Conservation (phyloP, 1,140 invertebrate species). For the Laupala kohalensis region DNA sequence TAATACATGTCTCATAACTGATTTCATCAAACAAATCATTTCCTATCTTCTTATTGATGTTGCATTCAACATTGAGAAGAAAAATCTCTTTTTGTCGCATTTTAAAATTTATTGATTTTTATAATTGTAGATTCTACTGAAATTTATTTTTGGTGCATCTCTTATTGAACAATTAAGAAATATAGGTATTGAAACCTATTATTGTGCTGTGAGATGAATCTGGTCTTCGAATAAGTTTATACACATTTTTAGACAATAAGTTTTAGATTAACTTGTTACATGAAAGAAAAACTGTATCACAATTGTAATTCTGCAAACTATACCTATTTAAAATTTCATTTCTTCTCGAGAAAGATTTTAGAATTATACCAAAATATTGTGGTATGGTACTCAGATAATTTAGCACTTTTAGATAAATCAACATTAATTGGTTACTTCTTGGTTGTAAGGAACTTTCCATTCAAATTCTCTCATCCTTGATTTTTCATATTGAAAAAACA, state of each 20-base stretch:
- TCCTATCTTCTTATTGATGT: neutral
- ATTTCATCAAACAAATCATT: neutral
- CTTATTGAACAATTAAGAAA: no score
- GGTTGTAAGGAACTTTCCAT: no score
- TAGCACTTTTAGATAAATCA: no score
- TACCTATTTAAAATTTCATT: neutral
- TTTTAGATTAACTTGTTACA: neutral
- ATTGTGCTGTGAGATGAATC: neutral
- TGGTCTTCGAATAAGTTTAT: neutral
- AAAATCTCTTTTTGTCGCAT: neutral
- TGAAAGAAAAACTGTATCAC: neutral
- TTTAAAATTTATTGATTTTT: neutral
- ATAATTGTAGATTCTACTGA: neutral
- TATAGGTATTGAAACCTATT: no score
- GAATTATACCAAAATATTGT: neutral
- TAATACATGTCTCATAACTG: neutral
- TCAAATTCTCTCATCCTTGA: neutral
- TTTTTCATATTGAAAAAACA: neutral
- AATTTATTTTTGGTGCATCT: no score
- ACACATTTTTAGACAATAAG: no score
- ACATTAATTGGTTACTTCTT: no score
- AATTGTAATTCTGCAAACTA: neutral
- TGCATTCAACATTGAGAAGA: neutral
- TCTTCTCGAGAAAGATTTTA: neutral
- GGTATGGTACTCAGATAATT: neutral